Percentiles rank a stretch among this genome's conserved stretches.
Evolutionary conservation across 53 echinoderm and acorn worm species (phyloP).

Genomic region (Stichopus horrens): DNA sequence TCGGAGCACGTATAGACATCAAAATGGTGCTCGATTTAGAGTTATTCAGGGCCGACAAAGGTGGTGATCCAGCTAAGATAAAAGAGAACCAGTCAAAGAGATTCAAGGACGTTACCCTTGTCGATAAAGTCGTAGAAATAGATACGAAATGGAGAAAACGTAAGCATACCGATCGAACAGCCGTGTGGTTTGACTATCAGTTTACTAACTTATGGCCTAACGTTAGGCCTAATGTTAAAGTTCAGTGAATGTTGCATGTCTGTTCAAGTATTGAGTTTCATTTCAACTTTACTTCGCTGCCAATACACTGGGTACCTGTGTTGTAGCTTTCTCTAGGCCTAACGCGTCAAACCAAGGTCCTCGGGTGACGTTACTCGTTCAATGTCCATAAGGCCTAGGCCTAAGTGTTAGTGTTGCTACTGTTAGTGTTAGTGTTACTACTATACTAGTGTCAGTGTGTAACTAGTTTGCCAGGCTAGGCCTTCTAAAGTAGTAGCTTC

Average conservation of each 20-base stretch:
- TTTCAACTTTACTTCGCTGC: background rate
- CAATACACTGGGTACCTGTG: background rate
- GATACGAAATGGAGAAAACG: slow-evolving; percentile 99
- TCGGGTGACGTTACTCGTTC: no score
- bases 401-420: no score
- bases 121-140: slow-evolving; percentile 97
- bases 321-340: no score
- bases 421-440: no score
- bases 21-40: slow-evolving; percentile 98
- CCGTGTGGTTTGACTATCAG: background rate
- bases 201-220: background rate
- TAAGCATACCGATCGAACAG: slow-evolving; percentile 44
- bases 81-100: slow-evolving; percentile 95
- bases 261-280: background rate
- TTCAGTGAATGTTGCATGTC: background rate
- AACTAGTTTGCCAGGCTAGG: no score
- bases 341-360: no score
- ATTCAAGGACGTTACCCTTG: slow-evolving; percentile 89
- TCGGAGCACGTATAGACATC: background rate
- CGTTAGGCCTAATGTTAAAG: background rate
- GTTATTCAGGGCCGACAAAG: slow-evolving; percentile 94
- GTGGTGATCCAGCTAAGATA: slow-evolving; percentile 92
- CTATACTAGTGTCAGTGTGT: no score
- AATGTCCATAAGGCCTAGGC: no score
- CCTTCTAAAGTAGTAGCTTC: no score